These are phyloP conservation scores for Opisthograptis luteolata DNA, from an alignment of 2,888 invertebrate genomes.

Conservation along the genomic window DNA sequence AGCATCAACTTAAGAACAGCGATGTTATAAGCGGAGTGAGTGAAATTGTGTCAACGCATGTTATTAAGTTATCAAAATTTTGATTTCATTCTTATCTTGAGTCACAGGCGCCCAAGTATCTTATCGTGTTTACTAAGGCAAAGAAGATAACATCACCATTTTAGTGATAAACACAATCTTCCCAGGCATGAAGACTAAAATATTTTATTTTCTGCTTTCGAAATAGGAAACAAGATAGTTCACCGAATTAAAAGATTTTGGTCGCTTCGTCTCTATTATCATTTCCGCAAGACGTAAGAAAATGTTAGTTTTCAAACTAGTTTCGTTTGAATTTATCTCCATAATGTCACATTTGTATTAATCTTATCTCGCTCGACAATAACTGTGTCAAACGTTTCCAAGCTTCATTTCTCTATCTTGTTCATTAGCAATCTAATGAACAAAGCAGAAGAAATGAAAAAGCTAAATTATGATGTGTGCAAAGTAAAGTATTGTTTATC, in stretches of 20 bases:
- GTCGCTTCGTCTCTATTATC: slow-evolving; percentile 13
- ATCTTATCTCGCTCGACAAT: slow-evolving; percentile 33
- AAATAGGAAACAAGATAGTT: slow-evolving; percentile 16
- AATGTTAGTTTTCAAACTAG: slow-evolving; percentile 9
- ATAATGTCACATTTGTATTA: slow-evolving; percentile 25
- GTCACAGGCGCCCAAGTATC: slow-evolving; percentile 60
- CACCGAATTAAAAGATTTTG: slow-evolving; percentile 8
- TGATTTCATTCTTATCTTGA: slow-evolving; percentile 68
- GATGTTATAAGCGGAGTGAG: slow-evolving; percentile 33
- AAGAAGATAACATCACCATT: slow-evolving; percentile 72
- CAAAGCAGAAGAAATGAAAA: too few relatives aligned
- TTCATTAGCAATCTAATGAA: too few relatives aligned
- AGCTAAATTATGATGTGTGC: too few relatives aligned
- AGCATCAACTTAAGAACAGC: not conserved
- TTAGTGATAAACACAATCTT: slow-evolving; percentile 64
- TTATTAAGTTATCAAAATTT: slow-evolving; percentile 67
- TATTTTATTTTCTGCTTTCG: slow-evolving; percentile 19
- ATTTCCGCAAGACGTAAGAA: not conserved
- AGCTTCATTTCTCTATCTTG: slow-evolving; percentile 29
- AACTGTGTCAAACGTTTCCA: slow-evolving; percentile 43
- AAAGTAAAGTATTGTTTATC: too few relatives aligned
- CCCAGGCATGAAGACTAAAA: slow-evolving; percentile 39
- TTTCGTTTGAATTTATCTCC: slow-evolving; percentile 31
- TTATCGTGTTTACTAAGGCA: slow-evolving; percentile 75
- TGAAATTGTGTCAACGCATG: slow-evolving; percentile 67